Base-by-base conservation (phyloP, 2,113 vertebrate species). In the Chamaea fasciata region DNA sequence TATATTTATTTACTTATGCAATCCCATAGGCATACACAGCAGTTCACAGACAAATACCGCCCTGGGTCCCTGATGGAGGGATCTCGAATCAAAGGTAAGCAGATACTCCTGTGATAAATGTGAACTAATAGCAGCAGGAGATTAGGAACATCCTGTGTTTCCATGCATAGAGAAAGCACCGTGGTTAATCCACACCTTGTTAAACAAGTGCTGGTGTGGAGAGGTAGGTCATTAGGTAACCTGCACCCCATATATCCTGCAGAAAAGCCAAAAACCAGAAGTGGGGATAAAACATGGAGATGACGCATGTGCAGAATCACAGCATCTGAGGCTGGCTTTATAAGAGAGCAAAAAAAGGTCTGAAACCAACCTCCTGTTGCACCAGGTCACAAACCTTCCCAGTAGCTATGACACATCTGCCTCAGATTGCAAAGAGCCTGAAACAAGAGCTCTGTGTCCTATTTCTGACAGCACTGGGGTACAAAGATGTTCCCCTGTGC, bases 1-100 rank as follows among this genome's bases (percentile, higher is more conserved):
- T 96, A 91, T 96, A 95, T 95, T 96, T 97, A 96, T 96, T 94
- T 95, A 90, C 95, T 94, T 92, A 94, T 24, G 73, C 89, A 87
- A 83, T 97, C 96, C 96, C 96, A 89, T 26, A 89, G 94, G 95
- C 86, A 95, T 44, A 94, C 15, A 20, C 86, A 89, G 87, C 59
- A 90, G 91, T 69, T 96, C 87, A 69, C 89, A 91, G 87, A 70
- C 91, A 85, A 95, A 87, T 55, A 91, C 78, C 1, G 0, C 84
- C 62, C 67, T n/a, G 18, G 59, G 75, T 94, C 82, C 93, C 92
- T 46, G 59, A 85, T 50, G 94, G 7, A 83, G 93, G 75, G 67
- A 87, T 88, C 90, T 91, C 1, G 0, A 95, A 91, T 50, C 78
- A 65, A 94, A 85, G 89, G 91, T 75, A 94, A 93, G 92, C 83